Evolutionary conservation across 2,113 vertebrate species (phyloP).

Genomic region (Amphiprion ocellaris): DNA sequence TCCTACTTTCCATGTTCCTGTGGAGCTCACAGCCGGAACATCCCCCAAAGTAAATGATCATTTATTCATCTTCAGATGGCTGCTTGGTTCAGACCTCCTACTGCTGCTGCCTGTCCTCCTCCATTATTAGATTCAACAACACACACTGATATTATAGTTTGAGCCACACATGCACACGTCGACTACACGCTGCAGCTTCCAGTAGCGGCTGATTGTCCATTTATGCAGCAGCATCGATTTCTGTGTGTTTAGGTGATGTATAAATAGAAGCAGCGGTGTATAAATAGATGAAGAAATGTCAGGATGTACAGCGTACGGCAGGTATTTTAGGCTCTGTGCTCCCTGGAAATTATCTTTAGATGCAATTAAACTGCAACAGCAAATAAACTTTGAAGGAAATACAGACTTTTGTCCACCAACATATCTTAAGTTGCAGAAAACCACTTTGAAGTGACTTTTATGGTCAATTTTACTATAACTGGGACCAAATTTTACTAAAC

Average conservation of each 20-base stretch:
- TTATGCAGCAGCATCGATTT: not conserved
- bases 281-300: not conserved
- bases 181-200: constrained; percentile 2
- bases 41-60: not conserved
- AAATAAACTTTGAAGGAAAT: too few species aligned
- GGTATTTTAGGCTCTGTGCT: not conserved
- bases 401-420: too few species aligned
- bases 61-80: not conserved
- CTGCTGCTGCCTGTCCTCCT: not conserved
- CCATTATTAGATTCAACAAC: constrained; percentile 46
- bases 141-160: constrained; percentile 16
- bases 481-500: too few species aligned
- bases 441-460: too few species aligned
- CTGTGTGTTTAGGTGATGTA: not conserved
- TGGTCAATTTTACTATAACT: too few species aligned
- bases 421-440: too few species aligned
- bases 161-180: not conserved
- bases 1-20: not conserved
- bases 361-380: too few species aligned
- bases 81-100: not conserved
- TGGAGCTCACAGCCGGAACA: not conserved
- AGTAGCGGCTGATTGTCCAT: not conserved
- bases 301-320: not conserved
- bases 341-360: not conserved
- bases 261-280: constrained; percentile 19